phyloP scores from a whole-genome alignment of 2,888 invertebrate genomes.

The Dastarcus helophoroides region DNA sequence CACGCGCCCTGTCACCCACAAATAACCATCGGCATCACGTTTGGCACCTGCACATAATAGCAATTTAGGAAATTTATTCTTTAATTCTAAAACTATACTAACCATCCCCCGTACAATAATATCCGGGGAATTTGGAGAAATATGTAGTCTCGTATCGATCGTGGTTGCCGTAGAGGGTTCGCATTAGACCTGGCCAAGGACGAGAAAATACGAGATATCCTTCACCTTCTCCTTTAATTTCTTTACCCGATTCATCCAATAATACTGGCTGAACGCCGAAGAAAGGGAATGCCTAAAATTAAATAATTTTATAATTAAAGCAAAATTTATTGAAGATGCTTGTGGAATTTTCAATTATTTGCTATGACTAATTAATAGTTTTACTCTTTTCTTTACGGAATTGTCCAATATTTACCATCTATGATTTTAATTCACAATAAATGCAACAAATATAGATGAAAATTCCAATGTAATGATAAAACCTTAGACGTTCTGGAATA shows the following conservation, averaged over 20 bases:
- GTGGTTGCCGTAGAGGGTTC: constrained; percentile 86
- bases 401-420: too few species aligned
- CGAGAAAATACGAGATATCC: constrained; percentile 88
- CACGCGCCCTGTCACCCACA: constrained; percentile 94
- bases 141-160: constrained; percentile 83
- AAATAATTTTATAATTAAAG: constrained; percentile 1
- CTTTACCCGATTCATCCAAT: constrained; percentile 76
- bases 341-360: background rate
- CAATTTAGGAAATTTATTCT: too few species aligned
- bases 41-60: constrained; percentile 57
- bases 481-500: too few species aligned
- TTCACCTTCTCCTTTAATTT: constrained; percentile 79
- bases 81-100: constrained; percentile 26
- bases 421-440: too few species aligned
- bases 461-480: too few species aligned
- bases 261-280: constrained; percentile 89
- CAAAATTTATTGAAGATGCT: too few species aligned
- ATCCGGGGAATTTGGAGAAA: constrained; percentile 92
- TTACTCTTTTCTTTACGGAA: too few species aligned
- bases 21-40: constrained; percentile 86
- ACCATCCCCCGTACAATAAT: constrained; percentile 98
- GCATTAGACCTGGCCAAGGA: constrained; percentile 99
- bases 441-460: too few species aligned
- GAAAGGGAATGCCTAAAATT: constrained; percentile 82
- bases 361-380: background rate